Conservation (phyloP, 2,888 invertebrate species). For the Saturnia pavonia region DNA sequence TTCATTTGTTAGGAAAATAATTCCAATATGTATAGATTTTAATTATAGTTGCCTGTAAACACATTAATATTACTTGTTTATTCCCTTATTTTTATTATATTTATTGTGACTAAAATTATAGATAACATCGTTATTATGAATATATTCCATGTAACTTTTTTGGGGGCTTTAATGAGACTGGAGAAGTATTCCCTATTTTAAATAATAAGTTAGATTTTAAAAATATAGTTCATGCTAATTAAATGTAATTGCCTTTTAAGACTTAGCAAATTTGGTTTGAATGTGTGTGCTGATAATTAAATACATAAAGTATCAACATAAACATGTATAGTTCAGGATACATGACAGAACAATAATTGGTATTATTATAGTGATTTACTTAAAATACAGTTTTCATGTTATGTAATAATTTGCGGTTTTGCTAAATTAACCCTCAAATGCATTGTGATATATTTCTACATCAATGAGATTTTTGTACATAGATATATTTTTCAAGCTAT, state of each 20-base stretch:
- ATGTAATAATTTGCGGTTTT: neutral
- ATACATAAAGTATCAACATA: neutral
- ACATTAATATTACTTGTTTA: slow-evolving; percentile 26
- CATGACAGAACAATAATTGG: neutral
- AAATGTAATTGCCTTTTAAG: slow-evolving; percentile 1
- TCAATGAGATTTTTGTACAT: too few relatives aligned
- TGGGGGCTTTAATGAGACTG: slow-evolving; percentile 58
- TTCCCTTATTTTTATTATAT: slow-evolving; percentile 14
- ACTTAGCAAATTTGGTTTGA: neutral
- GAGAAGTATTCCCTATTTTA: slow-evolving; percentile 48
- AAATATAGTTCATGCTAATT: neutral
- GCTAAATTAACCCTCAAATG: neutral
- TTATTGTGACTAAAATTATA: slow-evolving; percentile 4
- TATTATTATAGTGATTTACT: neutral
- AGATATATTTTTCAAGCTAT: too few relatives aligned
- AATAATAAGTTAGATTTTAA: slow-evolving; percentile 17
- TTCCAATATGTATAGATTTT: slow-evolving; percentile 4
- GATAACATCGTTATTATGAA: slow-evolving; percentile 9
- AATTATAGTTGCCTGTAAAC: slow-evolving; percentile 15
- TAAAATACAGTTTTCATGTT: neutral
- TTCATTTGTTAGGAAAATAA: neutral
- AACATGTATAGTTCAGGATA: neutral
- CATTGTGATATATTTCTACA: too few relatives aligned
- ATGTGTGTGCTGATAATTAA: neutral
- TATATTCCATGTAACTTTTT: slow-evolving; percentile 21